Conservation (phyloP, 2,113 vertebrate genomes). For the Aspidoscelis tigris region DNA sequence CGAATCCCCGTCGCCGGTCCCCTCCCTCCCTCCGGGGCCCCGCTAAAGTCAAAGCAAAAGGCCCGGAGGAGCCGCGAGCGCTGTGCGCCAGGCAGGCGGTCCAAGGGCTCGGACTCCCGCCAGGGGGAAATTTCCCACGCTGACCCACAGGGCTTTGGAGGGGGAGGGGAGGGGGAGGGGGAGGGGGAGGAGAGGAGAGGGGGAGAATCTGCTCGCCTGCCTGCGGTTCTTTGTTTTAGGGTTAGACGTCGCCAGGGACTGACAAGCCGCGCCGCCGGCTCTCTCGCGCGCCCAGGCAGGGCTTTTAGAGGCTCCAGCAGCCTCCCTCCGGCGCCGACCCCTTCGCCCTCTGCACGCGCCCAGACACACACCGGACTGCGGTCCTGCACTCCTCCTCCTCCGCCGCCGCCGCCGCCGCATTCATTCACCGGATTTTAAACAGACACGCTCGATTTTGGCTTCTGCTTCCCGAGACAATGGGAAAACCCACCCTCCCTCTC, state of each 20-base stretch:
- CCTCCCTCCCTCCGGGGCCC: not conserved
- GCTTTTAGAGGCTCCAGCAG: no score
- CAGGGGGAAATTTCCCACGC: conserved; percentile 5
- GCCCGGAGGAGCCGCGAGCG: not conserved
- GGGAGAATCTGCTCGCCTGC: not conserved
- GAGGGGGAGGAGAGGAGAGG: not conserved
- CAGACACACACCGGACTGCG: not conserved
- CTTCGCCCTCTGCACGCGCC: not conserved
- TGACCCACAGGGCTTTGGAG: not conserved
- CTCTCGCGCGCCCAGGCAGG: no score
- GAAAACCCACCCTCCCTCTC: not conserved
- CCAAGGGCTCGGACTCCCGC: no score
- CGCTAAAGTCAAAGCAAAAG: not conserved
- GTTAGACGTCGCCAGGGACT: not conserved
- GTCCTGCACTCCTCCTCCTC: not conserved
- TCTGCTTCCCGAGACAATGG: conserved; percentile 9
- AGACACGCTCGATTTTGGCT: not conserved
- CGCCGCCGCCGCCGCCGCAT: not conserved
- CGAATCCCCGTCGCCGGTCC: no score
- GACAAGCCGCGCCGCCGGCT: not conserved
- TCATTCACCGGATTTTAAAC: conserved; percentile 15
- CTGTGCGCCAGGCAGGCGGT: not conserved
- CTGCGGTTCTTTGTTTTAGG: not conserved
- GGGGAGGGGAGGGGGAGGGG: not conserved
- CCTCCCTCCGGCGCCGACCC: not conserved